Conservation (phyloP, 2,888 invertebrate genomes). For the Eupithecia subumbrata region DNA sequence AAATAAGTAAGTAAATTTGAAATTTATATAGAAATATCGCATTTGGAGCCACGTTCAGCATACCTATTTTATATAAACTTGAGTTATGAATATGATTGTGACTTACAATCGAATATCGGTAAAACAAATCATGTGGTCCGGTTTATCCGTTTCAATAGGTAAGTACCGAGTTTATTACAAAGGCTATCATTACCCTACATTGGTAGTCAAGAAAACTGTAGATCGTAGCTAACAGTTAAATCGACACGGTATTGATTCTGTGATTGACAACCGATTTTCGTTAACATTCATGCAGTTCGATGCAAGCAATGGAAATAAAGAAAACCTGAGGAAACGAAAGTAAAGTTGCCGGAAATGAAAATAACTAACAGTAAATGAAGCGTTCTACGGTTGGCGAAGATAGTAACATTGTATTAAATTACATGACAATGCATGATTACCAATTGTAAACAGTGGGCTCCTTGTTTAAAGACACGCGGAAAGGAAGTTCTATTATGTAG, state of each 20-base stretch:
- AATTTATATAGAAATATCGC: background rate
- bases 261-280: slow-evolving; percentile 44
- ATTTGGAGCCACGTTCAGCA: background rate
- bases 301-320: slow-evolving; percentile 48
- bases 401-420: slow-evolving; percentile 5
- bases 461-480: background rate
- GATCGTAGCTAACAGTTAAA: slow-evolving; percentile 25
- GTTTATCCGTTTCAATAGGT: slow-evolving; percentile 10
- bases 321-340: slow-evolving; percentile 50
- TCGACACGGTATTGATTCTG: slow-evolving; percentile 33
- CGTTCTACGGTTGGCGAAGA: slow-evolving; percentile 14
- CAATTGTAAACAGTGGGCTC: slow-evolving; percentile 6
- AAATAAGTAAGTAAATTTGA: background rate
- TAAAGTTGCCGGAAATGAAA: slow-evolving; percentile 1
- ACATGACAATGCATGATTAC: background rate
- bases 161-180: background rate
- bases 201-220: slow-evolving; percentile 16
- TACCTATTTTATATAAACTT: background rate
- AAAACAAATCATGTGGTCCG: background rate
- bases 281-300: slow-evolving; percentile 45
- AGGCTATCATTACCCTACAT: slow-evolving; percentile 23
- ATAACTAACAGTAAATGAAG: slow-evolving; percentile 1
- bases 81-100: background rate
- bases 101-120: background rate
- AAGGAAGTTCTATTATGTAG: slow-evolving; percentile 14